Conservation (phyloP, 2,113 vertebrate genomes). For the Lipophrys pholis region DNA sequence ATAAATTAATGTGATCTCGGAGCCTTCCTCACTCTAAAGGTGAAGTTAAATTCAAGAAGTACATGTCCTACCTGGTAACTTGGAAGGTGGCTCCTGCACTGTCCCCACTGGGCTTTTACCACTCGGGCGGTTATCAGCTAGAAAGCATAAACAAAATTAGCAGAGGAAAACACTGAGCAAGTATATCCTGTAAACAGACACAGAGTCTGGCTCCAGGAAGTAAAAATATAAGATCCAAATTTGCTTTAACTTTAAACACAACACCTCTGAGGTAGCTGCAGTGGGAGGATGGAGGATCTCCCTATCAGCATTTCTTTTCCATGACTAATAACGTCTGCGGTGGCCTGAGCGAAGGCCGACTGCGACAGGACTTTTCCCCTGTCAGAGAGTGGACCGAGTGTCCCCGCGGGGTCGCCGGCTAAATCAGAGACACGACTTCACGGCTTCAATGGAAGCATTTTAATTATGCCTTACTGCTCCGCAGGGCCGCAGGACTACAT, state of each 20-base stretch:
- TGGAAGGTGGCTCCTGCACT: conserved; percentile 89
- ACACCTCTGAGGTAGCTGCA: conserved; percentile 15
- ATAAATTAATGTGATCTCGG: background rate
- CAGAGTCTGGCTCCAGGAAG: background rate
- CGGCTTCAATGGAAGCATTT: conserved; percentile 53
- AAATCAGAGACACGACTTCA: conserved; percentile 49
- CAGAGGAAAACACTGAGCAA: background rate
- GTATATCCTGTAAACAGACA: background rate
- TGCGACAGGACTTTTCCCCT: conserved; percentile 26
- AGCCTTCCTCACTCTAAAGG: background rate
- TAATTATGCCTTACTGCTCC: conserved; percentile 68
- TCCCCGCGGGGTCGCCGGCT: conserved; percentile 25
- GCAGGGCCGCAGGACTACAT: conserved; percentile 25
- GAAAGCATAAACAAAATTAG: conserved; percentile 47
- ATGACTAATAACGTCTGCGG: conserved; percentile 32
- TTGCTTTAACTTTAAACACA: conserved; percentile 19
- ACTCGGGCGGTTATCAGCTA: conserved; percentile 93
- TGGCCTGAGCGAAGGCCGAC: conserved; percentile 32
- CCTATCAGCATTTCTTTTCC: conserved; percentile 37
- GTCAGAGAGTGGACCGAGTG: conserved; percentile 30
- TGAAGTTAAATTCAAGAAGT: conserved; percentile 1
- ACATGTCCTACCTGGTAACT: conserved; percentile 83
- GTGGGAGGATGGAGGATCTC: conserved; percentile 8
- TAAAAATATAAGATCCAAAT: conserved; percentile 5
- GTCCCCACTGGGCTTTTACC: conserved; percentile 89